These are phyloP conservation scores for Ypsolopha scabrella DNA, from an alignment of 2,888 invertebrate genomes.

Conservation along the genomic window DNA sequence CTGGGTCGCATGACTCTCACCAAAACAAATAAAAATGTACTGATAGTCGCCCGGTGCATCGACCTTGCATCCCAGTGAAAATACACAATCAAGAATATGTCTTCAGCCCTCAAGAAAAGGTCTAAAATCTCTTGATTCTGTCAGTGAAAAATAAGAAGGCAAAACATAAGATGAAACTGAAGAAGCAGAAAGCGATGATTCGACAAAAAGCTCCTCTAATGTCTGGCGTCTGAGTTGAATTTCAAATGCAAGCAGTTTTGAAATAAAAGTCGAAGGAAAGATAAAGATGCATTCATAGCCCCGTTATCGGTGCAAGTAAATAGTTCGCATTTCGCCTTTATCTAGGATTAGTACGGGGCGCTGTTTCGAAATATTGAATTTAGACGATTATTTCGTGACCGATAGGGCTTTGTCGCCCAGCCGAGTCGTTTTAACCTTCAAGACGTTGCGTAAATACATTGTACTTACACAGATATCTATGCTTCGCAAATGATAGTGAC, in stretches of 20 bases:
- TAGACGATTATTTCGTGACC: constrained; percentile 26
- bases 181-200: constrained; percentile 39
- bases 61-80: constrained; percentile 53
- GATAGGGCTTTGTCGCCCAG: constrained; percentile 7
- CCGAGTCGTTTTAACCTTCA: too few relatives aligned
- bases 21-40: constrained; percentile 67
- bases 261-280: constrained; percentile 33
- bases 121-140: constrained; percentile 24
- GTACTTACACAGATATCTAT: too few relatives aligned
- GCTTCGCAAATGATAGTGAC: too few relatives aligned
- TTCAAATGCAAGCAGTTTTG: constrained; percentile 12
- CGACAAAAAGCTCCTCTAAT: constrained; percentile 21
- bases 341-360: constrained; percentile 46
- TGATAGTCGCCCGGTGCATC: constrained; percentile 59
- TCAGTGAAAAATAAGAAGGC: constrained; percentile 60
- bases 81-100: constrained; percentile 16
- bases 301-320: constrained; percentile 60
- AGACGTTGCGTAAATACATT: too few relatives aligned
- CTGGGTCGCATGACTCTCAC: constrained; percentile 61
- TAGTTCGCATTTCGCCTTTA: constrained; percentile 57
- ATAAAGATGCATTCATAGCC: constrained; percentile 61
- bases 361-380: constrained; percentile 54
- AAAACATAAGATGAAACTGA: constrained; percentile 63
- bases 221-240: constrained; percentile 11
- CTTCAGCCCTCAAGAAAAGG: constrained; percentile 28